Evolutionary conservation across 2,113 vertebrate species (phyloP), one percentile per base, ranked within the genome.

Genomic region (Peromyscus polionotus): DNA sequence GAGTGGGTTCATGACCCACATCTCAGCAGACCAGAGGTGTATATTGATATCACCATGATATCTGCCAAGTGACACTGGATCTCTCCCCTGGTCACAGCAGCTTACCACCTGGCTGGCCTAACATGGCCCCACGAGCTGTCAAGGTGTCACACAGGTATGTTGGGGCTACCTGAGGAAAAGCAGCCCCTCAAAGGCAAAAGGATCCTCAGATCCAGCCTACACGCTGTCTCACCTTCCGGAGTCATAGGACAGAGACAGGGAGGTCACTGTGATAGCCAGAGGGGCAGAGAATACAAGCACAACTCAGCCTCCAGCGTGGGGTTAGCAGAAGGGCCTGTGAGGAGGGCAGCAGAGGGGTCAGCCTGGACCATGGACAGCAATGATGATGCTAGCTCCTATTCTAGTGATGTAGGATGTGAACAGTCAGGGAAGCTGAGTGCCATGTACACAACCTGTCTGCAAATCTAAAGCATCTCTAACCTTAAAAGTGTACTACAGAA

Each of bases 361-460:
- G 45, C 79, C 51, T 7, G 79, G 39, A 36, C 51, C 68, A 5
- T 0, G 24, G n/a, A 68, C 17, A 22, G 19, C 24, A 3, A 1
- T 36, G 48, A 31, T 11, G 28, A 36, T 24, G 17, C 12, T 8
- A 31, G 31, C 63, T n/a, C 85, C 59, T 39, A 22, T 26, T 3
- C 20, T 9, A 4, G 20, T 11, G 22, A n/a, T 4, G 1, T 2
- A 36, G 33, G n/a, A 8, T 0, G 10, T 33, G 13, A 28, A 39
- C 28, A 45, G 4, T 16, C 5, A 0, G 26, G n/a, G 31, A 75
- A 72, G 36, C 39, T 42, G 24, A 45, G 33, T 0, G 20, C 17
- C 8, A 28, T 3, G 17, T 14, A 17, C 45, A 26, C 45, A 61
- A 36, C 33, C 54, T 67, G 36, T 33, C 73, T 57, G 5, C 22